Percentiles rank a stretch among this genome's conserved stretches.
These are phyloP conservation scores for Phaethornis superciliosus DNA, from an alignment of 2,113 vertebrate genomes.

Conservation along the genomic window DNA sequence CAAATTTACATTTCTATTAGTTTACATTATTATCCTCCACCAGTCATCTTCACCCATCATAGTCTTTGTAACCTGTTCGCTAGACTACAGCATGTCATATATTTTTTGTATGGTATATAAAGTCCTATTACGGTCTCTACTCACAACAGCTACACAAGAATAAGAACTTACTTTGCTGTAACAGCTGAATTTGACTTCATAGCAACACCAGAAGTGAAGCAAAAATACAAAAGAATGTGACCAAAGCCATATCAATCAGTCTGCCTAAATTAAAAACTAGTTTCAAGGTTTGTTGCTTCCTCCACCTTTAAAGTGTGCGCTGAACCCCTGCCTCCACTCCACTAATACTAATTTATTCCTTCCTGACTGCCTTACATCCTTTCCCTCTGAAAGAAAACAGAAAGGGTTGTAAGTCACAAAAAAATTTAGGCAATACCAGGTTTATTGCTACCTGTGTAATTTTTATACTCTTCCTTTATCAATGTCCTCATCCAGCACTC, in stretches of 20 bases:
- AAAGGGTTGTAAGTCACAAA: neutral
- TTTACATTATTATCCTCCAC: slow-evolving; percentile 35
- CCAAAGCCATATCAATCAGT: neutral
- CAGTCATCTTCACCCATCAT: slow-evolving; percentile 7
- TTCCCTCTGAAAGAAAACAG: neutral
- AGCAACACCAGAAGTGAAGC: neutral
- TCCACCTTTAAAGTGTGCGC: neutral
- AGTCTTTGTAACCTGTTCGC: slow-evolving; percentile 14
- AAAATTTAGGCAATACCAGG: neutral
- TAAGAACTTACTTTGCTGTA: neutral
- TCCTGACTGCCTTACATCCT: neutral
- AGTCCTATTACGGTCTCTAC: neutral
- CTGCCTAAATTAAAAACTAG: neutral
- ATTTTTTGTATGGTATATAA: neutral
- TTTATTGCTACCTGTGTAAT: neutral
- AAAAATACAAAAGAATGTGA: neutral
- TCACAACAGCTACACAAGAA: neutral
- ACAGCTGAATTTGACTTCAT: neutral
- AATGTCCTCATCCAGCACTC: neutral
- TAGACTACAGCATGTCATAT: neutral
- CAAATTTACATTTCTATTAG: slow-evolving; percentile 41
- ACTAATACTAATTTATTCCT: neutral
- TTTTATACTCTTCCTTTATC: neutral
- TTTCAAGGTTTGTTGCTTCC: neutral
- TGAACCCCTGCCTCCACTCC: neutral